These are phyloP conservation scores for Samia ricini DNA, from an alignment of 1,140 invertebrate genomes.

Conservation along the genomic window DNA sequence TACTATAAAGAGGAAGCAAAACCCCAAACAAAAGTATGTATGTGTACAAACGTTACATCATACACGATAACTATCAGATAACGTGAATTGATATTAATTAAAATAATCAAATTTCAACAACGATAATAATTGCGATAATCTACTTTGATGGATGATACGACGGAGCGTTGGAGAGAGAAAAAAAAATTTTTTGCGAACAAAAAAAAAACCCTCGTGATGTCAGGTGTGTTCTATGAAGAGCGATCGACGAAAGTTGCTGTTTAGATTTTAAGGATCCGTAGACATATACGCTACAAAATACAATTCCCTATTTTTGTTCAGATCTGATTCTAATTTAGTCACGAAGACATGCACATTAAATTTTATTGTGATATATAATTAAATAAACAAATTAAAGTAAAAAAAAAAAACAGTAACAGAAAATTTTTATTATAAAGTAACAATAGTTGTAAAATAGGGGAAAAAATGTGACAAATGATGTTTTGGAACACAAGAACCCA, in stretches of 20 bases:
- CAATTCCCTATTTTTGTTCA: no score
- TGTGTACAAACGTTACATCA: background rate
- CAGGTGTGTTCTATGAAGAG: background rate
- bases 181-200: background rate
- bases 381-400: no score
- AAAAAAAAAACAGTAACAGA: no score
- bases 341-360: no score
- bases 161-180: background rate
- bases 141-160: background rate
- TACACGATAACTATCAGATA: background rate
- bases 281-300: no score
- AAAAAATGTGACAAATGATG: no score
- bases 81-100: background rate
- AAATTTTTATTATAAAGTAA: no score
- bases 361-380: no score
- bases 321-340: no score
- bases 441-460: no score
- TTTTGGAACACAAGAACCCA: no score
- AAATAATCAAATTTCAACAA: background rate
- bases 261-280: background rate
- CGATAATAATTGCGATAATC: background rate
- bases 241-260: background rate
- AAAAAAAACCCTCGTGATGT: background rate
- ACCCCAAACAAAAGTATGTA: background rate
- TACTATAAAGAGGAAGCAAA: background rate